Percentiles rank a stretch among this genome's conserved stretches.
Evolutionary conservation across 2,113 vertebrate species (phyloP).

Genomic region (Bubo blakistoni): DNA sequence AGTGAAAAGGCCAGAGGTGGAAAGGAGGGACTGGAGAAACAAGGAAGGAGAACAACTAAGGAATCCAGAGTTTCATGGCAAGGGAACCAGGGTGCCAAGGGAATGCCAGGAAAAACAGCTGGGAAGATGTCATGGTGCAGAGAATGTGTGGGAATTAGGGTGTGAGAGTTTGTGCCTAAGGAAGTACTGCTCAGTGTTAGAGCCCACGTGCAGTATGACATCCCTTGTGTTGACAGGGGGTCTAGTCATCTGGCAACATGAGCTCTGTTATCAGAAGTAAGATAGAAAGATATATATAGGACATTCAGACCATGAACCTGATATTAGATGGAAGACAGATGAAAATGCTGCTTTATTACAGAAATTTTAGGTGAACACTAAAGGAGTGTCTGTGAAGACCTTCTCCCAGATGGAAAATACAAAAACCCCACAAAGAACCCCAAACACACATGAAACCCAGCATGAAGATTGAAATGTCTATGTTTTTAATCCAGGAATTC

Average conservation of each 20-base stretch:
- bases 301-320: background rate
- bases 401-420: background rate
- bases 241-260: background rate
- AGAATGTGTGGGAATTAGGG: background rate
- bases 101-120: background rate
- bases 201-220: rapidly evolving
- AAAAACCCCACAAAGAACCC: rapidly evolving
- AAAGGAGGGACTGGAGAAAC: background rate
- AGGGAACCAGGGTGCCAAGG: background rate
- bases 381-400: background rate
- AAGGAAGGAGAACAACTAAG: background rate
- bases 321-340: background rate
- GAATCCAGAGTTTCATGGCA: background rate
- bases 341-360: background rate
- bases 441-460: background rate
- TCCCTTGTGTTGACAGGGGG: background rate
- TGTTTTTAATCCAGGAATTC: background rate
- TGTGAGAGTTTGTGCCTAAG: background rate
- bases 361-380: background rate
- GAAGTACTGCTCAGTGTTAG: background rate
- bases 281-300: background rate
- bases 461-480: background rate
- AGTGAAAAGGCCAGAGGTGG: background rate
- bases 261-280: background rate
- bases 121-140: background rate